Conservation (phyloP, 2,113 vertebrate species). For the Thamnophis sirtalis region DNA sequence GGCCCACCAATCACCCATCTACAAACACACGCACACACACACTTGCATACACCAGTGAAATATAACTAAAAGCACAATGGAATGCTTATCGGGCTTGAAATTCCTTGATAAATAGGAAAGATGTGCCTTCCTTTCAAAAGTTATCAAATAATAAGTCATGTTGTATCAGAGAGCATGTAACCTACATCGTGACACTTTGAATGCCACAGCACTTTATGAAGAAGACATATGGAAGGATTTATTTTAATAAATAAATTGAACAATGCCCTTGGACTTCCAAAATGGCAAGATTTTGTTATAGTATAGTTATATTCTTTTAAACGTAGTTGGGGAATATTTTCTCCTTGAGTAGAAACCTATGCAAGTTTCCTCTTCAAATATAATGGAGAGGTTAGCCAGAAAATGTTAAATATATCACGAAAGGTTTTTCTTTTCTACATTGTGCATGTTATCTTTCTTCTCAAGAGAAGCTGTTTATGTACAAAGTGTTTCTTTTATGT, state of each 20-base stretch:
- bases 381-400: conserved; percentile 69
- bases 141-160: conserved; percentile 53
- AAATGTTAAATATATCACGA: conserved; percentile 63
- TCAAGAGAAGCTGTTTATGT: conserved; percentile 70
- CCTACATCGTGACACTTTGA: conserved; percentile 49
- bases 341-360: conserved; percentile 65
- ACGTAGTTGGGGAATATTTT: conserved; percentile 59
- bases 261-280: conserved; percentile 55
- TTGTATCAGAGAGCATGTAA: conserved; percentile 50
- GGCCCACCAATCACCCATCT: conserved; percentile 42
- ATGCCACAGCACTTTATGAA: conserved; percentile 53
- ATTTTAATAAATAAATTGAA: conserved; percentile 61
- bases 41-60: not conserved
- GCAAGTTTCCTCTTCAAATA: conserved; percentile 63
- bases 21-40: not conserved
- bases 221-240: conserved; percentile 46
- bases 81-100: conserved; percentile 39
- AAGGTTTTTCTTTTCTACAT: conserved; percentile 57
- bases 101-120: conserved; percentile 55
- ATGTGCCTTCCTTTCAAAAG: conserved; percentile 53
- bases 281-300: conserved; percentile 60
- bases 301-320: conserved; percentile 66
- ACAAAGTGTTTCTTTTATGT: conserved; percentile 65
- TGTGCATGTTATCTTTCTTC: conserved; percentile 66
- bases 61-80: conserved; percentile 56